Evolutionary conservation across 2,113 vertebrate genomes (phyloP), one percentile per base, ranked within the genome.

Genomic region (Nesoenas mayeri): DNA sequence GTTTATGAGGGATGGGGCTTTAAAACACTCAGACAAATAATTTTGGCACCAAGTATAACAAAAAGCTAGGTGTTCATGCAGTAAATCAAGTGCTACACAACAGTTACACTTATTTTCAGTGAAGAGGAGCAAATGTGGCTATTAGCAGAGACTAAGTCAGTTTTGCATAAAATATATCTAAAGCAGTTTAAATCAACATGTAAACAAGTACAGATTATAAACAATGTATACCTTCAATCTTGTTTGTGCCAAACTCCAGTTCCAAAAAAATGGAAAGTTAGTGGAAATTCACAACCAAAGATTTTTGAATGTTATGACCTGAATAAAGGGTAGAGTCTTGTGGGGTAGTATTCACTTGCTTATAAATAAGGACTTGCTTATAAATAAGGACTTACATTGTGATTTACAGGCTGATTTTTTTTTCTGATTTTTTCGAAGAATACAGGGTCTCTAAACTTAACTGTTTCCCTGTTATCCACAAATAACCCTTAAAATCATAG

Each of bases 1-100:
- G 44, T n/a, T 74, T 70, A 38, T 34, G 38, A 6, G 47, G 0
- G 0, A 6, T 16, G 11, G 16, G 5, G 4, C 21, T 80, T 77
- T 94, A 69, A 89, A 87, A 74, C 19, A 80, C 29, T 38, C 29
- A n/a, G 38, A 13, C 4, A 57, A 40, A 54, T 16, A 20, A 47
- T 78, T 50, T 32, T 78, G 40, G 7, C 36, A 78, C 32, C 8
- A 64, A 28, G 4, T 28, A 25, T 58, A 78, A 64, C 22, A 58
- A 91, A 77, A 60, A 42, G 0, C 5, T 12, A 36, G 14, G 5
- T 6, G 3, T 78, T 88, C 40, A 21, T 25, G 15, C 25, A 54
- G 4, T 58, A 65, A 79, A 26, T 54, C 32, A 79, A 79, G 25
- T 11, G 13, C 50, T 38, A 31, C n/a, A 24, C 14, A 69, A 40